Evolutionary conservation across 2,888 invertebrate species (phyloP).

Genomic region (Trichogramma dendrolimi): DNA sequence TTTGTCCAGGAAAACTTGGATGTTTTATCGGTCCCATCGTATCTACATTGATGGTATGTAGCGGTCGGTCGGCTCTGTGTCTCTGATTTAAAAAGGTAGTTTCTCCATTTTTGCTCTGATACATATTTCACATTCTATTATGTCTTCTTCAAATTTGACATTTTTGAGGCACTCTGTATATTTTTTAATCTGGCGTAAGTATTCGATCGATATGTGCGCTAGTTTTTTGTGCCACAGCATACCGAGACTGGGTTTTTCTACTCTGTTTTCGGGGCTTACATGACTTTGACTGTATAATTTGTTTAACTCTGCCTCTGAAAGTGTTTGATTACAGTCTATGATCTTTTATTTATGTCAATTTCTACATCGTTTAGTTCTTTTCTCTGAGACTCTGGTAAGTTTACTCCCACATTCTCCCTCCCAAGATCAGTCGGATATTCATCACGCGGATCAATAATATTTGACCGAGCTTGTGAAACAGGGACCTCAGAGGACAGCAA

Average conservation of each 20-base stretch:
- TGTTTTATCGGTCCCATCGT: conserved; percentile 31
- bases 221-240: conserved; percentile 15
- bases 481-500: too few species aligned
- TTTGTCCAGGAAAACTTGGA: conserved; percentile 24
- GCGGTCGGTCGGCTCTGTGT: conserved; percentile 25
- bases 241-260: not conserved
- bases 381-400: too few species aligned
- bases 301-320: not conserved
- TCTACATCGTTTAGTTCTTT: not conserved
- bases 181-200: not conserved
- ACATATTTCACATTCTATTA: conserved; percentile 10
- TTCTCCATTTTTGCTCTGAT: conserved; percentile 24
- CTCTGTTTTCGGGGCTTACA: conserved; percentile 9
- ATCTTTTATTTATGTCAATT: not conserved
- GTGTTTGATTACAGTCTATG: not conserved
- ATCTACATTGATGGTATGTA: conserved; percentile 33
- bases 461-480: too few species aligned
- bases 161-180: too few species aligned
- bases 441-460: too few species aligned
- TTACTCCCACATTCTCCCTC: too few species aligned
- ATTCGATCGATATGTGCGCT: conserved; percentile 6
- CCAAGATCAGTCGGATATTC: too few species aligned
- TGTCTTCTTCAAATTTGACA: conserved; percentile 12
- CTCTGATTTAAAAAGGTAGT: conserved; percentile 26
- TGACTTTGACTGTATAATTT: not conserved